Evolutionary conservation across 92 coral and sea anemone species (phyloP), one percentile per base, ranked within the genome.

Genomic region (Phenganax subtilis): DNA sequence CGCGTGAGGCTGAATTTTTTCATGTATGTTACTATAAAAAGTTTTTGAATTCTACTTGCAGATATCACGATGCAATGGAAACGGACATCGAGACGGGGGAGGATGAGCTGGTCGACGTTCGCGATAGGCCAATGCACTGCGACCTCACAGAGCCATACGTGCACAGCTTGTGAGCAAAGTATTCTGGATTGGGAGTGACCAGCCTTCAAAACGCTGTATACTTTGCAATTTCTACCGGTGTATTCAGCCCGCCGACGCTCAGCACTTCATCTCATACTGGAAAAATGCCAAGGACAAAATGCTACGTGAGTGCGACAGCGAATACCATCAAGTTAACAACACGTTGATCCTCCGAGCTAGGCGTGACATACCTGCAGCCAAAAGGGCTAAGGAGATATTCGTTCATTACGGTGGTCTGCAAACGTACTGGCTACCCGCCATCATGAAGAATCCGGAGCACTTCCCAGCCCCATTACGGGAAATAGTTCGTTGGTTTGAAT

Each of bases 21-120:
- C 3, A 37, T 37, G 5, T 37, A 37, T 37, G 47, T 17, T 17
- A 65, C 47, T 37, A 37, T 37, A 37, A 37, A 61, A 57, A 37
- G 89, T 90, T 3, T 90, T 81, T 63, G 86, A 89, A 83, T 91
- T 91, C 16, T 86, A 86, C 31, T 57, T 82, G 75, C 91, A 90
- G 59, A 91, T 97, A 63, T 88, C 91, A 54, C 88, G 89, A 9
- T 85, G 65, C 60, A 87, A 87, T 15, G 76, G 89, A 14, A 59
- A 77, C 51, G 94, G 85, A 10, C 94, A 92, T 59, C 64, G 53
- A 37, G 47, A 37, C 47, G 47, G 47, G 5, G 47, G 47, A 37
- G 3, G 5, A 5, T 1, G 47, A 37, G 47, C 47, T 0, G 47
- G 47, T 37, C 3, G 47, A 37, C 47, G 3, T 57, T 90, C 70